A percentile compares a stretch with the other conserved stretches of the same genome.
Conservation (phyloP, 2,113 vertebrate genomes). For the Caracal caracal region DNA sequence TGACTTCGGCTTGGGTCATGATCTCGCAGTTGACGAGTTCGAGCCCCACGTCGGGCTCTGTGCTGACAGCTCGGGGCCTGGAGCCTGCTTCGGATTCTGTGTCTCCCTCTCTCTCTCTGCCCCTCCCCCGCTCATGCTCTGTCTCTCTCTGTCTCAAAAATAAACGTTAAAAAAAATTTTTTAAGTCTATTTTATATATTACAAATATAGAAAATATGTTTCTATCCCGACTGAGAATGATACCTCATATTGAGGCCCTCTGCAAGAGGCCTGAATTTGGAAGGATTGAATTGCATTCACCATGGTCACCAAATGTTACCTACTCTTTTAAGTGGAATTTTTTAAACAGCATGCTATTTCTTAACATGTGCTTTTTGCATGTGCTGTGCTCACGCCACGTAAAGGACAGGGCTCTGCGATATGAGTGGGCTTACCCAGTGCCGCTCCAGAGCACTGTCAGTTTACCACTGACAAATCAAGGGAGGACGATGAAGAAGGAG, state of each 20-base stretch:
- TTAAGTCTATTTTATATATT: background rate
- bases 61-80: no score
- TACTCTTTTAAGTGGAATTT: background rate
- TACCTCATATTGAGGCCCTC: background rate
- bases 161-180: no score
- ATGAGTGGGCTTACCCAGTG: rapidly evolving
- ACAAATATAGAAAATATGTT: background rate
- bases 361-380: background rate
- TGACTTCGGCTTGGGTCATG: no score
- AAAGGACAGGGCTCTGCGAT: no score
- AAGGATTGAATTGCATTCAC: background rate
- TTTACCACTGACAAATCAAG: background rate
- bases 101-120: no score
- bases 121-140: no score
- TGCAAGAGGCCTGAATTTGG: background rate
- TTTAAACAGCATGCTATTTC: background rate
- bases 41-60: no score
- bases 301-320: background rate
- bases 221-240: background rate
- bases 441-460: background rate
- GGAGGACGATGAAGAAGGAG: background rate
- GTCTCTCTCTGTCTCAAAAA: no score
- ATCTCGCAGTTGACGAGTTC: no score
- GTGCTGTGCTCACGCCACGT: background rate
- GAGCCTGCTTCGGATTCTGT: no score